Conservation (phyloP, 2,113 vertebrate species). For the Prietella phreatophila region DNA sequence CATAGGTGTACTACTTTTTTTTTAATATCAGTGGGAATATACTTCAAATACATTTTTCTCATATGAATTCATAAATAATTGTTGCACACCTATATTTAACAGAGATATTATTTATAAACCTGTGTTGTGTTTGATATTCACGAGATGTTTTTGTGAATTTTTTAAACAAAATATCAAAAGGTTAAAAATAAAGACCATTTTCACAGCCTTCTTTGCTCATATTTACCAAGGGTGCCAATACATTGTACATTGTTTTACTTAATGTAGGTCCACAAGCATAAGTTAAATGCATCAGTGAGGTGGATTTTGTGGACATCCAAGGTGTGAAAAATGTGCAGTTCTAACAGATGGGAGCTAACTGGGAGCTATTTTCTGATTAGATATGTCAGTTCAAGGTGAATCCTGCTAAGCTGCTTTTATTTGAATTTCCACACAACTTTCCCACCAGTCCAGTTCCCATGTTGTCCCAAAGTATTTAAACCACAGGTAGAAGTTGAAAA, state of each 20-base stretch:
- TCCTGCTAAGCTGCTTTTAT: slow-evolving; percentile 13
- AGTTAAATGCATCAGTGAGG: neutral
- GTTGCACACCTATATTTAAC: too few species aligned
- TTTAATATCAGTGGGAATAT: too few species aligned
- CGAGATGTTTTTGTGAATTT: too few species aligned
- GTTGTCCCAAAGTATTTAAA: slow-evolving; percentile 61
- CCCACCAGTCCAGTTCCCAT: slow-evolving; percentile 33
- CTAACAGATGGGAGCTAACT: neutral
- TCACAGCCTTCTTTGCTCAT: too few species aligned
- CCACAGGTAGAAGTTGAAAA: neutral
- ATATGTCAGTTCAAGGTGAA: slow-evolving; percentile 24
- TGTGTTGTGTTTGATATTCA: too few species aligned
- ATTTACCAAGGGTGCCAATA: too few species aligned
- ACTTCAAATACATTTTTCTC: too few species aligned
- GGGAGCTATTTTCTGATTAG: slow-evolving; percentile 13
- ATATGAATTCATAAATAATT: too few species aligned
- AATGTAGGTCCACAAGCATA: neutral
- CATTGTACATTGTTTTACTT: neutral
- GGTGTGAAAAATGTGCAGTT: neutral
- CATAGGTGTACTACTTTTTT: too few species aligned
- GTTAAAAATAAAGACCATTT: too few species aligned
- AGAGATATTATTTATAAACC: too few species aligned
- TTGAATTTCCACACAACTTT: slow-evolving; percentile 38
- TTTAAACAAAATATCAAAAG: too few species aligned
- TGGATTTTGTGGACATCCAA: neutral